Base-by-base conservation (phyloP, 2,797 vertebrate species). In the Lepus oiostolus region DNA sequence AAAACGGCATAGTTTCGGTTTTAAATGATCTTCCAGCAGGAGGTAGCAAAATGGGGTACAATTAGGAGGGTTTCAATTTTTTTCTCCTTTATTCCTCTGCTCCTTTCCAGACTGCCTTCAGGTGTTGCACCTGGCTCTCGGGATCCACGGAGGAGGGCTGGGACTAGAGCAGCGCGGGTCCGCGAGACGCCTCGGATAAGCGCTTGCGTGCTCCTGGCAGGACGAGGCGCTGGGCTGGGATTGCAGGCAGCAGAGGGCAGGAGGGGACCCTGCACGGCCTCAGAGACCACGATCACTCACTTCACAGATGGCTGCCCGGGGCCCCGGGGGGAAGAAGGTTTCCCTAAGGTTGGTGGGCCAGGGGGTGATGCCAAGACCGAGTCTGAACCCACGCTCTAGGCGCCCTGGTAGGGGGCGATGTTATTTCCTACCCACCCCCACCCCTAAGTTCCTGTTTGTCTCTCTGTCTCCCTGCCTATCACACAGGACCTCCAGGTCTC, bases 61-160 rank as follows among this genome's bases (percentile, higher is more conserved):
- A 94, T 62, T 58, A 70, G 65, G 65, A 38, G 32, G 52, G 62
- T 79, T 71, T 92, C 93, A 70, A 70, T 83, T 76, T 60, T 92
- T 84, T 83, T 68, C 65, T 87, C 67, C 75, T 93, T 86, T 52
- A 47, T 62, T 50, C 42, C 58, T 62, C 42, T 72, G 81, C 90
- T 79, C 87, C 70, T 88, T 88, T 83, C 52, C 68, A 86, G 85
- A 93, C 79, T 50, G 26, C 38, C 91, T 93, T 96, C 54, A 67
- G 82, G 52, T 14, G 52, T 52, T 30, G 9, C 32, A 42, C 28
- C 14, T 26, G 65, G 60, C 60, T 90, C 90, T 94, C 60, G 24
- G 21, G 54, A 85, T 65, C n/a, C 67, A 47, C 76, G 30, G 70
- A 90, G 86, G 28, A 90, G 28, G 38, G 47, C 67, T 84, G 26